phyloP scores from a whole-genome alignment of 2,113 vertebrate genomes.

The Actenoides lindsayi region DNA sequence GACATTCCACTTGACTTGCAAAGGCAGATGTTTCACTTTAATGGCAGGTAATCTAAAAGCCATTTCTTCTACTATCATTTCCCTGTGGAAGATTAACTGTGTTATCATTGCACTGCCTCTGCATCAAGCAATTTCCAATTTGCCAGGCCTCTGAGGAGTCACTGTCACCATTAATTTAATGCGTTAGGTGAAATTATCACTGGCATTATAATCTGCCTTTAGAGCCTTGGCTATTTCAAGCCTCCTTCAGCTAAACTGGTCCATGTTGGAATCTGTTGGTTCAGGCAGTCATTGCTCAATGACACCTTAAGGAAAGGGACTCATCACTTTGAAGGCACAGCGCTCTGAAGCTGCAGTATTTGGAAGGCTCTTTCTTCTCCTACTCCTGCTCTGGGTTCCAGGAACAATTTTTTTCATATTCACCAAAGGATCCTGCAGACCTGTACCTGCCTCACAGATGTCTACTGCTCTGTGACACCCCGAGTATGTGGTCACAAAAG shows the following conservation, averaged over 20 bases:
- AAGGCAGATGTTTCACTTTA: conserved; percentile 57
- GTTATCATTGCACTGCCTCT: not conserved
- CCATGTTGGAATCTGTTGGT: not conserved
- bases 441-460: not conserved
- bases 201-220: not conserved
- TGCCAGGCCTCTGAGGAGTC: conserved; percentile 18
- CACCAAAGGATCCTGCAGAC: not conserved
- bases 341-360: not conserved
- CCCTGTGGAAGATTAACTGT: conserved; percentile 5
- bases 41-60: conserved; percentile 62
- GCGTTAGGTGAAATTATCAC: not conserved
- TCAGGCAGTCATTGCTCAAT: not conserved
- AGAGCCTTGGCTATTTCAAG: not conserved
- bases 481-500: not conserved
- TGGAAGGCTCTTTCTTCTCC: not conserved
- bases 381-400: not conserved
- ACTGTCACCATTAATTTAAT: not conserved
- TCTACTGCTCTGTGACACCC: not conserved
- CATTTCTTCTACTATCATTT: conserved; percentile 21
- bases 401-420: not conserved
- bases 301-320: not conserved
- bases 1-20: not conserved
- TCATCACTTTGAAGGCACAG: not conserved
- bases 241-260: not conserved
- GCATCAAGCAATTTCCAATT: conserved; percentile 34